phyloP scores from a whole-genome alignment of 2,797 vertebrate genomes.

The Jordanella pulchra region DNA sequence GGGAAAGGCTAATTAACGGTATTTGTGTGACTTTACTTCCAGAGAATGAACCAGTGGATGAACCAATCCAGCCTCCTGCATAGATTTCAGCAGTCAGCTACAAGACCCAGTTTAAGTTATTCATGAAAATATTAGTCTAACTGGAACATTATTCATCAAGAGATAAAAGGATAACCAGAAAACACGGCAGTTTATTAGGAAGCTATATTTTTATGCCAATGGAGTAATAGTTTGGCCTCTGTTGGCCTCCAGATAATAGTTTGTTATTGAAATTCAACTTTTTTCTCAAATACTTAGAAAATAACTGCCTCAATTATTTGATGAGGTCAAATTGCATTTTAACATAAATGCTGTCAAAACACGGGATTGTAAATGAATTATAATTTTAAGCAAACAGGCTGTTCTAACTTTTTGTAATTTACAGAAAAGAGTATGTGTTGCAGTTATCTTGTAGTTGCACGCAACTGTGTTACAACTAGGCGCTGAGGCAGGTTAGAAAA shows the following conservation, averaged over 20 bases:
- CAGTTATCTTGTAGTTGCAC: constrained; percentile 8
- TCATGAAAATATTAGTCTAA: no score
- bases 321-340: constrained; percentile 35
- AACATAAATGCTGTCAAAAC: constrained; percentile 50
- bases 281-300: constrained; percentile 30
- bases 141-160: constrained; percentile 23
- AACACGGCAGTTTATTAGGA: background rate
- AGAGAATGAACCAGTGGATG: no score
- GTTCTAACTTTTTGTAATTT: background rate
- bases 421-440: background rate
- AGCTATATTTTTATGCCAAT: constrained; percentile 40
- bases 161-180: background rate
- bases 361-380: constrained; percentile 26
- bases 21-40: no score
- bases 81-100: background rate
- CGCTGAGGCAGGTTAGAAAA: constrained; percentile 19
- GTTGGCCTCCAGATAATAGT: constrained; percentile 25
- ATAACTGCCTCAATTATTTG: constrained; percentile 34
- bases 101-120: no score
- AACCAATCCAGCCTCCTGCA: no score
- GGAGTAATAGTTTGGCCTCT: constrained; percentile 22
- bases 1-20: no score
- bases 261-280: constrained; percentile 10
- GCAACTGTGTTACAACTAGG: constrained; percentile 25
- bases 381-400: constrained; percentile 22